Base-by-base conservation (phyloP, 2,797 vertebrate genomes). In the Karalla daura region DNA sequence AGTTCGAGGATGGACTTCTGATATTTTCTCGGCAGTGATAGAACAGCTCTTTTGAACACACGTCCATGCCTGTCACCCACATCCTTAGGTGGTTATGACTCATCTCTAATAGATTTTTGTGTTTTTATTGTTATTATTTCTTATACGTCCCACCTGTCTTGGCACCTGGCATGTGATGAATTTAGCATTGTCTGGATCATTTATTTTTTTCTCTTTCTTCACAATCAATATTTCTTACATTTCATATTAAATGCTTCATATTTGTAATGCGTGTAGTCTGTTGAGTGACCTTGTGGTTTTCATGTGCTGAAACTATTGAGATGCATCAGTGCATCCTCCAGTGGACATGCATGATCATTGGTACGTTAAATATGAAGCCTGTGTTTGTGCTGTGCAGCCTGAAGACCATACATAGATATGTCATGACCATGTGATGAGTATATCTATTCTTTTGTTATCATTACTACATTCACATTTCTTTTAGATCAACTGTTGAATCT, bases 201-300 rank as follows among this genome's bases (percentile, higher is more conserved):
- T n/a, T n/a, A n/a, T n/a, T n/a, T n/a, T n/a, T n/a, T n/a, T n/a
- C n/a, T n/a, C n/a, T n/a, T n/a, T n/a, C n/a, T n/a, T n/a, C n/a
- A n/a, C n/a, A n/a, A n/a, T n/a, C n/a, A n/a, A n/a, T n/a, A n/a
- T n/a, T n/a, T n/a, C n/a, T n/a, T n/a, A n/a, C n/a, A n/a, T n/a
- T n/a, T n/a, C n/a, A n/a, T n/a, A n/a, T 21, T 37, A 5, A 14
- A 2, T 5, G 17, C 1, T 0, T 17, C 12, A 18, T 3, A 33
- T 68, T 45, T 60, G 66, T 76, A 15, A 0, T 5, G 7, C 8
- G 21, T 13, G 11, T 4, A 9, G 4, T 32, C 46, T 1, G 24
- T 44, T 15, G 5, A 32, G 27, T 0, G 1, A 40, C n/a, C 13
- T n/a, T 21, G 65, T 39, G 75, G 63, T 69, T 75, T 53, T 10